A percentile compares a stretch with the other conserved stretches of the same genome.
Conservation (phyloP, 2,797 vertebrate species). For the Muscicapa striata region DNA sequence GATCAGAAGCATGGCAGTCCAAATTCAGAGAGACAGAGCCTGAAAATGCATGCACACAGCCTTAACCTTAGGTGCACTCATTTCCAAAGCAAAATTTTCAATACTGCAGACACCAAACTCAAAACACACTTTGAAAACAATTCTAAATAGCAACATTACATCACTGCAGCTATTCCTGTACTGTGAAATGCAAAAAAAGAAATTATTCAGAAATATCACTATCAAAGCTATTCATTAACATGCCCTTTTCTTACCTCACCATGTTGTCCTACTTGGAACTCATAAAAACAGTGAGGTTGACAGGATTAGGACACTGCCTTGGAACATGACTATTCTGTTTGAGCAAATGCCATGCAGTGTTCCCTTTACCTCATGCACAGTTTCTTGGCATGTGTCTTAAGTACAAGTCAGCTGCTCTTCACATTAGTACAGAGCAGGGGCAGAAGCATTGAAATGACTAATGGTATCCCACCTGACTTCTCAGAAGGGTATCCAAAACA, state of each 20-base stretch:
- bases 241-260: background rate
- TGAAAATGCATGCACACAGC: background rate
- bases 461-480: background rate
- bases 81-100: constrained; percentile 21
- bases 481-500: background rate
- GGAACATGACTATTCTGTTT: background rate
- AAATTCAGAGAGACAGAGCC: background rate
- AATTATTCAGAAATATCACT: constrained; percentile 14
- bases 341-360: background rate
- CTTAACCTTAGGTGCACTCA: constrained; percentile 42
- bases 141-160: constrained; percentile 47
- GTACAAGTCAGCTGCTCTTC: background rate
- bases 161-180: constrained; percentile 49
- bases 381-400: background rate
- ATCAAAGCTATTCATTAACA: constrained; percentile 20
- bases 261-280: background rate
- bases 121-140: constrained; percentile 42
- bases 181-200: background rate
- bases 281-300: background rate
- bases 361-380: background rate
- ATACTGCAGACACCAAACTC: constrained; percentile 11
- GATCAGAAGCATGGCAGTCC: background rate
- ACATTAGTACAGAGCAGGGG: background rate
- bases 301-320: constrained; percentile 33
- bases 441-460: background rate